Percentiles rank a stretch among this genome's conserved stretches.
Evolutionary conservation across 2,797 vertebrate genomes (phyloP).

Genomic region (Nasua narica): DNA sequence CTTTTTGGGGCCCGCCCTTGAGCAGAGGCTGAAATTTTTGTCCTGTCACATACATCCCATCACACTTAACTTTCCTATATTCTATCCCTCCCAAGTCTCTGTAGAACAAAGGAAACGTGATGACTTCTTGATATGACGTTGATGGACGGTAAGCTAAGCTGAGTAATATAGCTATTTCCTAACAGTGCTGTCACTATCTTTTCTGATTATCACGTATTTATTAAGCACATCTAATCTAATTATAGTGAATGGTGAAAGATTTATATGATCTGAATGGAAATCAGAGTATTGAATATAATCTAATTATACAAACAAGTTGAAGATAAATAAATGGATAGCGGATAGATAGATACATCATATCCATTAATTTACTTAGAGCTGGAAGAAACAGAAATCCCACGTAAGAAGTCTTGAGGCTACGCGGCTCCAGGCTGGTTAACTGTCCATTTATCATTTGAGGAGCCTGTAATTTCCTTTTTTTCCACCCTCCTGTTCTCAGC

Average conservation of each 20-base stretch:
- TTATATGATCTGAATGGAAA: neutral
- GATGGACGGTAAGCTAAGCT: neutral
- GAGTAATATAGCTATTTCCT: neutral
- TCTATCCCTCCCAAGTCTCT: neutral
- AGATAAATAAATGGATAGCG: neutral
- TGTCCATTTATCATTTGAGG: neutral
- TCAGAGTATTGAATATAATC: neutral
- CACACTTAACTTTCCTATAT: neutral
- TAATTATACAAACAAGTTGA: neutral
- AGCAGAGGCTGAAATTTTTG: neutral
- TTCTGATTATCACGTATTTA: neutral
- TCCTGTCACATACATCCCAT: neutral
- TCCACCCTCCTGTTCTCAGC: neutral
- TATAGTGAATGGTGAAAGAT: neutral
- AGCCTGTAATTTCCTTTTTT: neutral
- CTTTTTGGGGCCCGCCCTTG: neutral
- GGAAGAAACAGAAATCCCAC: neutral
- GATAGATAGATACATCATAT: neutral
- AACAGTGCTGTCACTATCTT: neutral
- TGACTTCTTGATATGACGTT: neutral
- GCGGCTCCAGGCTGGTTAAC: neutral
- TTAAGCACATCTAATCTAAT: neutral
- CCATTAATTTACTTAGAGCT: neutral
- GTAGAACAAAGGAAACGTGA: neutral
- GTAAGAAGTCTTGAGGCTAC: neutral